Conservation (phyloP, 2,888 invertebrate genomes). For the Campaea margaritaria region DNA sequence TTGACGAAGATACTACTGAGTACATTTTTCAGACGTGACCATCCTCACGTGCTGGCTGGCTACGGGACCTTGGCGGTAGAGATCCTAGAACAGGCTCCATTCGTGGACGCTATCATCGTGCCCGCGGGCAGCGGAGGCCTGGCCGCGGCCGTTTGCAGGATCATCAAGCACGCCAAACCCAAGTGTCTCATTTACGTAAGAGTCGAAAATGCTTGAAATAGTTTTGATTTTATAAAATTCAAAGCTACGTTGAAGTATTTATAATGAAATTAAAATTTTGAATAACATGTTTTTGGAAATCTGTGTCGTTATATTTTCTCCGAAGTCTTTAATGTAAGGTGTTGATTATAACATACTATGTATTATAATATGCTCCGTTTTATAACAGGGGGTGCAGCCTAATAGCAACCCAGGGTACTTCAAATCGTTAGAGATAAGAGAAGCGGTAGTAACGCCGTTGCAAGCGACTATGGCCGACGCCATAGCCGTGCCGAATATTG, state of each 20-base stretch:
- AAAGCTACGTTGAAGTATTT: too few relatives aligned
- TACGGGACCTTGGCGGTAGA: conserved; percentile 97
- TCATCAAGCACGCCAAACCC: conserved; percentile 93
- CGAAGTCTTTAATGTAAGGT: too few relatives aligned
- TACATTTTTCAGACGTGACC: conserved; percentile 91
- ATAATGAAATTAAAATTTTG: too few relatives aligned
- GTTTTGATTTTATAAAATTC: conserved; percentile 5
- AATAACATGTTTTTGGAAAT: too few relatives aligned
- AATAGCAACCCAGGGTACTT: conserved; percentile 94
- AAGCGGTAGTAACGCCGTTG: conserved; percentile 86
- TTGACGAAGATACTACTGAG: neutral
- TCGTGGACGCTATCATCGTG: conserved; percentile 94
- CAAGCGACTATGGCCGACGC: conserved; percentile 92
- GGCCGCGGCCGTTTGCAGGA: conserved; percentile 93
- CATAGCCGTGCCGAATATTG: conserved; percentile 92
- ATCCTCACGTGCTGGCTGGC: conserved; percentile 96
- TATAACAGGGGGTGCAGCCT: conserved; percentile 92
- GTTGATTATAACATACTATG: too few relatives aligned
- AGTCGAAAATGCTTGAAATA: conserved; percentile 41
- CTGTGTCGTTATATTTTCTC: too few relatives aligned
- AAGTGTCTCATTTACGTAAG: conserved; percentile 93
- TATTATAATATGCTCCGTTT: conserved; percentile 12
- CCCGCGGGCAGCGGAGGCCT: conserved; percentile 97
- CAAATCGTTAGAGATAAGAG: conserved; percentile 88
- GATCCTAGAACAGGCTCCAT: conserved; percentile 93